phyloP scores from a whole-genome alignment of 2,888 invertebrate species.

The Rhingia campestris region DNA sequence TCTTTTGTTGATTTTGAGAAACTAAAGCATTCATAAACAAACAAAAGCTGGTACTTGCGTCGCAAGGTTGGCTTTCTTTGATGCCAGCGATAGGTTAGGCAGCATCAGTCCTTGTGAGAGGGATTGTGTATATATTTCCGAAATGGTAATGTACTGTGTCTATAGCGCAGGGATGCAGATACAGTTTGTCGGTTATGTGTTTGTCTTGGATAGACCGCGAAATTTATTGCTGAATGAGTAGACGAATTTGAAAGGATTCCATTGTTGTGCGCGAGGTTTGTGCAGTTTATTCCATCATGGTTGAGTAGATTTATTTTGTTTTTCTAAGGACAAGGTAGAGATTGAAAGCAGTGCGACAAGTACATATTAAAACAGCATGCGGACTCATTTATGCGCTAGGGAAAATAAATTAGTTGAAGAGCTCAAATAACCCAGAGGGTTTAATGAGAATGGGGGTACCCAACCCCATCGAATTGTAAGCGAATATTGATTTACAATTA shows the following conservation, averaged over 20 bases:
- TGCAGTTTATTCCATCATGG: slow-evolving; percentile 41
- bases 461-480: background rate
- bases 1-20: slow-evolving; percentile 74
- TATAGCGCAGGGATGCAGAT: slow-evolving; percentile 17
- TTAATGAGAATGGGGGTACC: too few relatives aligned
- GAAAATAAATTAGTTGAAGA: too few relatives aligned
- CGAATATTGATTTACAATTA: slow-evolving; percentile 2
- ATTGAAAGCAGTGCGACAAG: too few relatives aligned
- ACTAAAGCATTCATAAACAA: slow-evolving; percentile 72
- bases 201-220: slow-evolving; percentile 58
- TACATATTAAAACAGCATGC: too few relatives aligned
- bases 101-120: background rate
- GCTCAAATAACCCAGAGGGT: too few relatives aligned
- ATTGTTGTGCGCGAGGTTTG: slow-evolving; percentile 45
- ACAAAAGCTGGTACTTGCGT: slow-evolving; percentile 58
- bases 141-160: slow-evolving; percentile 65
- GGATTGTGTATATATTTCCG: slow-evolving; percentile 32
- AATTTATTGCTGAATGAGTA: slow-evolving; percentile 68
- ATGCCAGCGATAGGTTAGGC: background rate
- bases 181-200: slow-evolving; percentile 17
- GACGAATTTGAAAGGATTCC: slow-evolving; percentile 58
- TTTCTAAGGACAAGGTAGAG: background rate
- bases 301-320: slow-evolving; percentile 11
- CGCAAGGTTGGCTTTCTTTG: slow-evolving; percentile 44
- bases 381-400: too few relatives aligned